A percentile compares a stretch with the other conserved stretches of the same genome.
phyloP scores from a whole-genome alignment of 2,113 vertebrate genomes.

The Pleuronectes platessa region DNA sequence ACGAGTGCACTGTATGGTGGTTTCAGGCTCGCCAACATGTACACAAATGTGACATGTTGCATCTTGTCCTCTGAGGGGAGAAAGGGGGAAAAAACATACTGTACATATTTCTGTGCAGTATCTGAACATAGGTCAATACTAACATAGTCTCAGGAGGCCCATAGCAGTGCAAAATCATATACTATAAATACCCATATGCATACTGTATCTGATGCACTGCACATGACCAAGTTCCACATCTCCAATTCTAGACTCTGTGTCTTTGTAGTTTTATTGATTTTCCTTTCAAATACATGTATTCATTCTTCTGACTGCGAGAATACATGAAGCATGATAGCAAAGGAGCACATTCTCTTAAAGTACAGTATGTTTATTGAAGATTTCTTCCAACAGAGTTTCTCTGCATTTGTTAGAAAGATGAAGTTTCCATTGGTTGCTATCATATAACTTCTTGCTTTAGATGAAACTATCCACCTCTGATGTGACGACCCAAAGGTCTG shows the following conservation, averaged over 20 bases:
- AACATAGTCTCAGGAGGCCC: slow-evolving; percentile 50
- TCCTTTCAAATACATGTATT: slow-evolving; percentile 41
- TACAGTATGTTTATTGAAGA: background rate
- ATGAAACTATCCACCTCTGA: background rate
- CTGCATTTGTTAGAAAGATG: background rate
- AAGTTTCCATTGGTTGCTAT: background rate
- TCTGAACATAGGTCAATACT: slow-evolving; percentile 53
- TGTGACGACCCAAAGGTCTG: too few species aligned
- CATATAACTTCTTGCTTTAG: background rate
- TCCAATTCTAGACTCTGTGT: slow-evolving; percentile 28
- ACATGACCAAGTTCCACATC: background rate
- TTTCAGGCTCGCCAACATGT: slow-evolving; percentile 38
- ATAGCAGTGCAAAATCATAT: slow-evolving; percentile 26
- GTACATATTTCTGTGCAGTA: slow-evolving; percentile 29
- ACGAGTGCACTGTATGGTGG: slow-evolving; percentile 42
- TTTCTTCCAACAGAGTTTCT: background rate
- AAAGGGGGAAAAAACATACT: slow-evolving; percentile 19
- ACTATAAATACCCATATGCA: slow-evolving; percentile 53
- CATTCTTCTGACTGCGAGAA: slow-evolving; percentile 9
- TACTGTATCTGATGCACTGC: slow-evolving; percentile 19
- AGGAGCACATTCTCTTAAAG: background rate
- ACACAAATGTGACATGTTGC: slow-evolving; percentile 70
- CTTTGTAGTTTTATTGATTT: slow-evolving; percentile 58
- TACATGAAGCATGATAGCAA: slow-evolving; percentile 29
- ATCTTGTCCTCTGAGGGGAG: slow-evolving; percentile 50